A percentile compares a stretch with the other conserved stretches of the same genome.
These are phyloP conservation scores for Phoenicopterus ruber DNA, from an alignment of 2,113 vertebrate genomes.

Conservation along the genomic window DNA sequence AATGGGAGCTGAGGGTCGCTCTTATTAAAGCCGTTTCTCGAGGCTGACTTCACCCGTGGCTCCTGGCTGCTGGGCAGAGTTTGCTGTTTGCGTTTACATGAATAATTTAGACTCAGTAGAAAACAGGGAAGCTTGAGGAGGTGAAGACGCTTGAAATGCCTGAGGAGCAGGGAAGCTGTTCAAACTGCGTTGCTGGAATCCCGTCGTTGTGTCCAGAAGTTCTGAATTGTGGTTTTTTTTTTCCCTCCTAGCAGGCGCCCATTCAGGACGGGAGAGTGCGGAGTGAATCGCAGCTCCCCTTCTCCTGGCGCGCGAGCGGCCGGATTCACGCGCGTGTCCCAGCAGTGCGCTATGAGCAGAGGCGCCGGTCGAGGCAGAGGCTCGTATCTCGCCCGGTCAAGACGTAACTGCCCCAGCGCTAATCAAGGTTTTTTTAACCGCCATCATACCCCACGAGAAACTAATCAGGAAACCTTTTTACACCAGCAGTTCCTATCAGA, in stretches of 20 bases:
- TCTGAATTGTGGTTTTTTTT: not conserved
- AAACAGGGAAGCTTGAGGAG: accelerated
- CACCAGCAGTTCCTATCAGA: conserved; percentile 78
- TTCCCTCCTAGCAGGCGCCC: not conserved
- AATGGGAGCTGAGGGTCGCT: accelerated
- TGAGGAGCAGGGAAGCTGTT: not conserved
- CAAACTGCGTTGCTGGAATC: not conserved
- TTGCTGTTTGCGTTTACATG: not conserved
- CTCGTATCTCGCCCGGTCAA: not conserved
- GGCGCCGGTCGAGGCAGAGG: not conserved
- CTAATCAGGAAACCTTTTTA: not conserved
- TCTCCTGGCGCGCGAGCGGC: not conserved
- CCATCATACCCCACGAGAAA: conserved; percentile 9
- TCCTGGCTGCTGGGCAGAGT: not conserved
- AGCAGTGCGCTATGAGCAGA: not conserved
- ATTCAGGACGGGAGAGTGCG: not conserved
- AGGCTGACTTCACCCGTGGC: not conserved
- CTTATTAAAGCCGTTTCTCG: not conserved
- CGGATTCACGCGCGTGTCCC: accelerated
- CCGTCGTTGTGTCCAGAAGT: accelerated
- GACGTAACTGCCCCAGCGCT: not conserved
- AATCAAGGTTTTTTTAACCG: not conserved
- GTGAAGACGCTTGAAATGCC: too few species aligned
- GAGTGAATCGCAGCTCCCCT: not conserved
- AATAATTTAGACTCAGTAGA: not conserved